Base-by-base conservation (phyloP, 2,888 invertebrate species). In the Meteorus colon region DNA sequence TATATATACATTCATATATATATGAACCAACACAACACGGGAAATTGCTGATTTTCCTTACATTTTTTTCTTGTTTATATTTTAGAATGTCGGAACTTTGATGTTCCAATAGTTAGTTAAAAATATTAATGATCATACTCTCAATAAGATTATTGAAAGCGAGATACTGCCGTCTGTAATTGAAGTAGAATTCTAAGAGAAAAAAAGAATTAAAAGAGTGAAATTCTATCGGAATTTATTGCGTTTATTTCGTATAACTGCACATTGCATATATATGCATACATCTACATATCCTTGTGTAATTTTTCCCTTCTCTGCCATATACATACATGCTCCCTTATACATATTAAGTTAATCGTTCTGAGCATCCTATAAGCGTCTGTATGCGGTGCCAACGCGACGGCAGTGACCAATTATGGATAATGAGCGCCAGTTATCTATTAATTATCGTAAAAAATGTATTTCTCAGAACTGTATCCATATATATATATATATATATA, bases 391-490 rank as follows among this genome's bases (percentile, higher is more conserved):
- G 41, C 27, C 45, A 67, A 19, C 16, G 5, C 27, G 67, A 45
- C 67, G 27, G 65, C 65, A 65, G 65, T 48, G 41, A 48, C 67
- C 67, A 67, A 67, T 67, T 67, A 67, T 67, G 67, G 67, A 67
- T 48, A 67, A 67, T 45, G 48, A 67, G 67, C 67, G 48, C 27
- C 10, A 67, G 41, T 67, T 67, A 67, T 67, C 67, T 67, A 45
- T 67, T 45, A 16, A 24, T 24, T 41, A 67, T n/a, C 19, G 45
- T 41, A 27, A 67, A 67, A 45, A 67, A 27, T 67, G 45, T 67
- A 67, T 67, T 48, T 67, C 67, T 45, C 27, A 48, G 67, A 67
- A 48, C 14, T 2, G 27, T 16, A 62, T 62, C n/a, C 55, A 62
- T 31, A 62, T 19, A 59, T 60, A 66, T 45, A 67, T 67, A 16